phyloP scores from a whole-genome alignment of 2,888 invertebrate genomes.

The Callyntrura sp. region DNA sequence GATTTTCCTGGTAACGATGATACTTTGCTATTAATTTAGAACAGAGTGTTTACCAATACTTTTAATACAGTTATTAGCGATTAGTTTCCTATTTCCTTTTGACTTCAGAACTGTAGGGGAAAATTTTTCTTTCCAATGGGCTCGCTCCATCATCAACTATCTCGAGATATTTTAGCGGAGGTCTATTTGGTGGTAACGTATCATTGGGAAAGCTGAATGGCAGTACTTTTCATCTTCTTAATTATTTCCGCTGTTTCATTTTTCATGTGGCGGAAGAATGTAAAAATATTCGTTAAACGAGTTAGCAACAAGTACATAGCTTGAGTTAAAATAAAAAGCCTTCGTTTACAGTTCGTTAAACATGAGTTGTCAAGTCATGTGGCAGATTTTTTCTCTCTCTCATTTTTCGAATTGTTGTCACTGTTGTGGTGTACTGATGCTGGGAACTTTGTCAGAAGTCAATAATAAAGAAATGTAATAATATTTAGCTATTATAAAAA shows the following conservation, averaged over 20 bases:
- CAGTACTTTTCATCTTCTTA: slow-evolving; percentile 29
- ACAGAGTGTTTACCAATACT: too few species aligned
- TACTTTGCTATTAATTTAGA: too few species aligned
- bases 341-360: neutral
- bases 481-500: neutral
- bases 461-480: slow-evolving; percentile 1
- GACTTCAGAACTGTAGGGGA: neutral
- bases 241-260: slow-evolving; percentile 24
- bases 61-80: too few species aligned
- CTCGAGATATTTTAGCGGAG: too few species aligned
- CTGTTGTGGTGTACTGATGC: too few species aligned
- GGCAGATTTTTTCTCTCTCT: neutral
- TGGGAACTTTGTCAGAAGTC: neutral
- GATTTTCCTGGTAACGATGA: too few species aligned
- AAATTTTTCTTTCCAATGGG: too few species aligned
- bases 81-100: too few species aligned
- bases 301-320: neutral
- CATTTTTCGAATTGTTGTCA: too few species aligned
- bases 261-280: neutral
- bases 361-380: neutral
- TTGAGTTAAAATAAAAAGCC: neutral
- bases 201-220: neutral
- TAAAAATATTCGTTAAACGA: neutral
- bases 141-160: too few species aligned
- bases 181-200: too few species aligned